A percentile compares a stretch with the other conserved stretches of the same genome.
Evolutionary conservation across 1,140 invertebrate genomes (phyloP).

Genomic region (Rhopalosiphum maidis): DNA sequence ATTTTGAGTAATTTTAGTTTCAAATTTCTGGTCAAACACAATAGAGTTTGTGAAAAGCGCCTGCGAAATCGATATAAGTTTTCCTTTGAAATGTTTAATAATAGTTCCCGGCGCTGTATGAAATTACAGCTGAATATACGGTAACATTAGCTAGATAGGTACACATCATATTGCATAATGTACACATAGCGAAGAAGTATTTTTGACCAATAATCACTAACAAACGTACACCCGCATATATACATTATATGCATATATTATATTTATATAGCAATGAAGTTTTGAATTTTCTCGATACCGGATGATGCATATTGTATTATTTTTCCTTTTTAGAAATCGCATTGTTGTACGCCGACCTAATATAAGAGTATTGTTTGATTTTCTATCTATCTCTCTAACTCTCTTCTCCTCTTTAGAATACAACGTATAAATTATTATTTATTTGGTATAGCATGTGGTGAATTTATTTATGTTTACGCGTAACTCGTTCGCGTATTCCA

Average conservation of each 20-base stretch:
- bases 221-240: background rate
- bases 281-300: background rate
- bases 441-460: background rate
- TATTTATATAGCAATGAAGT: background rate
- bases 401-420: background rate
- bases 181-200: background rate
- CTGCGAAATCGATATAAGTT: background rate
- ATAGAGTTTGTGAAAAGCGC: background rate
- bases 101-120: background rate
- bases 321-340: background rate
- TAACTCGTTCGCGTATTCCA: background rate
- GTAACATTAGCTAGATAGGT: background rate
- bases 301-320: background rate
- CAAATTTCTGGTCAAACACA: background rate
- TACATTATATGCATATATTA: too few relatives aligned
- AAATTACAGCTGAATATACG: background rate
- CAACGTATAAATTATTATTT: background rate
- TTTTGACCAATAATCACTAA: background rate
- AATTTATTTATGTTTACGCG: background rate
- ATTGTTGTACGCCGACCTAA: background rate
- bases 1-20: background rate
- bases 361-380: background rate
- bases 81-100: conserved; percentile 1
- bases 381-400: background rate
- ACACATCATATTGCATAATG: background rate